Percentiles rank a stretch among this genome's conserved stretches.
phyloP scores from a whole-genome alignment of 1,140 invertebrate genomes.

The Contarinia nasturtii region DNA sequence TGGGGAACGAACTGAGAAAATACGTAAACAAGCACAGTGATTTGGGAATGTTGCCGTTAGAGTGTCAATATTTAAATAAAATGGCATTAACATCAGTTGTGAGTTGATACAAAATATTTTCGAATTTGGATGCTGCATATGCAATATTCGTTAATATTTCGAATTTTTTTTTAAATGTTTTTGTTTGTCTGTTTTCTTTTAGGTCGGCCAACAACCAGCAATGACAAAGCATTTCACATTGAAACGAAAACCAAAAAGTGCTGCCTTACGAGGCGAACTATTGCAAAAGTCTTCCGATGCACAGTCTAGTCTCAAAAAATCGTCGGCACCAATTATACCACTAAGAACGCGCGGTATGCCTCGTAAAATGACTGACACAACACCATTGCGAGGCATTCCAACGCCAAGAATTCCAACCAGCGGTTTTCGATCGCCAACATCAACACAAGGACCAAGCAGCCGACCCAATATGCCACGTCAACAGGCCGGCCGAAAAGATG shows the following conservation, averaged over 20 bases:
- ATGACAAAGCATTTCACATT: constrained; percentile 81
- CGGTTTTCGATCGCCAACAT: constrained; percentile 31
- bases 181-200: constrained; percentile 6
- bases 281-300: constrained; percentile 82
- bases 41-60: constrained; percentile 72
- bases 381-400: constrained; percentile 78
- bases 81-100: constrained; percentile 68
- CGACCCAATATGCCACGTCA: constrained; percentile 27
- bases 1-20: constrained; percentile 72
- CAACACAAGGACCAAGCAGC: constrained; percentile 26
- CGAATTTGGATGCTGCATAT: not conserved
- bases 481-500: constrained; percentile 54
- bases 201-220: constrained; percentile 39
- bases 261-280: constrained; percentile 69
- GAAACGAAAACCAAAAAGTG: constrained; percentile 90
- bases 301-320: constrained; percentile 74
- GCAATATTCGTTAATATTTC: too few relatives aligned
- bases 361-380: constrained; percentile 91
- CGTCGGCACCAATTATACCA: constrained; percentile 71
- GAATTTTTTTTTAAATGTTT: too few relatives aligned
- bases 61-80: constrained; percentile 93
- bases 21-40: constrained; percentile 73
- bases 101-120: constrained; percentile 25
- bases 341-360: constrained; percentile 77
- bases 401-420: constrained; percentile 43